A percentile compares a stretch with the other conserved stretches of the same genome.
Conservation (phyloP, 2,113 vertebrate species). For the Melanocharis versteri region DNA sequence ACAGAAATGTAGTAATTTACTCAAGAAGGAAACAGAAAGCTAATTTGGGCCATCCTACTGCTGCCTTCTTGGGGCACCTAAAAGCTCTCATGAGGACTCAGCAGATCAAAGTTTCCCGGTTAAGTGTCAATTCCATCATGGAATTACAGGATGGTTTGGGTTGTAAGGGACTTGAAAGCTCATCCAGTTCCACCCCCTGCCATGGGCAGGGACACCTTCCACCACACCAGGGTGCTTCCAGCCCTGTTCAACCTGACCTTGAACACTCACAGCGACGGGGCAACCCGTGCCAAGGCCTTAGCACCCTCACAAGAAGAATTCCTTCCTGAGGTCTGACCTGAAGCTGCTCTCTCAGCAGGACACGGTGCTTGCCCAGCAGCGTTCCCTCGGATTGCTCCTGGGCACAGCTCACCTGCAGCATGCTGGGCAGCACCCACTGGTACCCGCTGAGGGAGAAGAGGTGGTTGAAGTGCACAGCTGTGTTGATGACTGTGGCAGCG, state of each 20-base stretch:
- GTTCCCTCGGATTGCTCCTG: rapidly evolving
- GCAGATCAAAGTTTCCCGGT: not conserved
- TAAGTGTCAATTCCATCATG: not conserved
- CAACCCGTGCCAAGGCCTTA: not conserved
- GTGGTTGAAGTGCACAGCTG: constrained; percentile 96
- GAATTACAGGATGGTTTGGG: not conserved
- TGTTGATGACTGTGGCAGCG: constrained; percentile 95
- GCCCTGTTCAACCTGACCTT: not conserved
- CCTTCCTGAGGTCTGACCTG: not conserved
- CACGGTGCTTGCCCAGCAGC: rapidly evolving
- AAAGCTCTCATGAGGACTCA: not conserved
- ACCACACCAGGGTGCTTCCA: not conserved
- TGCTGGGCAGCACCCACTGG: constrained; percentile 98
- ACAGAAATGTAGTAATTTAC: not conserved
- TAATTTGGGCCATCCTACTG: not conserved
- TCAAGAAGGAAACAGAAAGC: not conserved
- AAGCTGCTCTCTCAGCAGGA: not conserved
- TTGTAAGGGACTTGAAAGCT: not conserved
- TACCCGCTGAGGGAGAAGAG: constrained; percentile 98
- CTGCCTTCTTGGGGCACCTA: not conserved
- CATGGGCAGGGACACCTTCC: not conserved
- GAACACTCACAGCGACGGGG: not conserved
- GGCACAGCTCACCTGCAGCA: constrained; percentile 84
- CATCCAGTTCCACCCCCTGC: not conserved
- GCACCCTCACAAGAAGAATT: not conserved